A percentile compares a stretch with the other conserved stretches of the same genome.
phyloP scores from a whole-genome alignment of 2,888 invertebrate genomes.

The Acleris laterana region DNA sequence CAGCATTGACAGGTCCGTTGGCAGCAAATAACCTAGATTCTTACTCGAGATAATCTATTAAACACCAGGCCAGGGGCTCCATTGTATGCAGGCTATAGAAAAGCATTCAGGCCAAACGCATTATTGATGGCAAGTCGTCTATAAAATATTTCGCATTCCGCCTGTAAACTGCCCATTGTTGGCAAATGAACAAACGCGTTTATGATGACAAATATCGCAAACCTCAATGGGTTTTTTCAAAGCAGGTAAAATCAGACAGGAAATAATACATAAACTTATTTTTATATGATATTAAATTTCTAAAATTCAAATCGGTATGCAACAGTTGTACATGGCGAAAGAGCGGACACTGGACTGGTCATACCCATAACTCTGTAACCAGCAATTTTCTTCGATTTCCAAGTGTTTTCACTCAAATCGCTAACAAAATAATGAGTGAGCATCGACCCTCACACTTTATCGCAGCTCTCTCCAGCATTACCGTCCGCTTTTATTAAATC shows the following conservation, averaged over 20 bases:
- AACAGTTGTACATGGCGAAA: constrained; percentile 24
- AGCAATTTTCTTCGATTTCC: constrained; percentile 70
- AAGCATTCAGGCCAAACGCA: constrained; percentile 33
- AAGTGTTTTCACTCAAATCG: constrained; percentile 74
- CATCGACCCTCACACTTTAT: constrained; percentile 70
- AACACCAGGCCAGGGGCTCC: constrained; percentile 36
- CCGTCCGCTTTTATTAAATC: constrained; percentile 70
- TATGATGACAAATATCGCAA: constrained; percentile 28
- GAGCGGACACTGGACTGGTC: constrained; percentile 33
- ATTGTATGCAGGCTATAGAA: constrained; percentile 29
- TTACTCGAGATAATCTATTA: constrained; percentile 31
- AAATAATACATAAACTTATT: constrained; percentile 3
- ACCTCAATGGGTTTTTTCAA: constrained; percentile 9
- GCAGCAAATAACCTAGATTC: constrained; percentile 35
- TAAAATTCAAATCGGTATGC: constrained; percentile 25
- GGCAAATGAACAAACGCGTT: constrained; percentile 17
- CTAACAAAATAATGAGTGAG: constrained; percentile 73
- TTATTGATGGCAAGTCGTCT: constrained; percentile 35
- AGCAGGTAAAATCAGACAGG: constrained; percentile 17
- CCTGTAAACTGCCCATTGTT: constrained; percentile 30
- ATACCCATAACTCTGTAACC: constrained; percentile 57
- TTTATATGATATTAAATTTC: constrained; percentile 16
- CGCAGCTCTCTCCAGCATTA: constrained; percentile 62
- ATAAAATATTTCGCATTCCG: constrained; percentile 35
- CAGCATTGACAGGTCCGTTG: constrained; percentile 38